Base-by-base conservation (phyloP, 2,113 vertebrate species). In the Tamias sibiricus region DNA sequence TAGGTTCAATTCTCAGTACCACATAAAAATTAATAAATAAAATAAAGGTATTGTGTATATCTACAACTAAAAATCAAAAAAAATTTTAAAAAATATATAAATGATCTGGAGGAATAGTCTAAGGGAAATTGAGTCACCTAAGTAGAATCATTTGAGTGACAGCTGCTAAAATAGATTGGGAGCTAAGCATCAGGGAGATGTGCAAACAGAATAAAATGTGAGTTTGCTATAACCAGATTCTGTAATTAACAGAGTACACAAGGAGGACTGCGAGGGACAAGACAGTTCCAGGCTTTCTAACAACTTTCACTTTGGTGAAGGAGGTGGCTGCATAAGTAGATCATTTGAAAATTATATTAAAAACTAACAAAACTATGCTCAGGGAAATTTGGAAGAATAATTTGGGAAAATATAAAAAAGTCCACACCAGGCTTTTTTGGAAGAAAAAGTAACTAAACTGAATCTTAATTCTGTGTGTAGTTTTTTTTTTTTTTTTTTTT, bases 401-500 rank as follows among this genome's bases (percentile, higher is more conserved):
- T 5, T 22, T 44, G 0, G 59, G 24, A 24, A 1, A 1, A 13
- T n/a, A n/a, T n/a, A 72, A 0, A 72, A 87, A 97, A 90, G 1
- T 35, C 11, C 71, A 40, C 64, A 22, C 12, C 35, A 19, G 17
- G 2, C 4, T 79, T 96, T 85, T 49, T 79, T 49, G 11, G 9
- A 82, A 3, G 4, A 19, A 77, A 90, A 35, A 89, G 49, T 54
- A 12, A 16, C 28, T 68, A 19, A 87, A 1, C 14, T 71, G n/a
- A 37, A 1, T 30, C 20, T 87, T 52, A 32, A 79, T 49, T 77
- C 12, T 71, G 5, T 11, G 6, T 75, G 9, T 82, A 47, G 14
- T 13, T 44, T 92, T 77, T 40, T 17, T 10, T 97, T 88, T 82
- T 59, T 72, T 57, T 77, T 40, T 17, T 10, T 97, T 88, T 82